phyloP scores from a whole-genome alignment of 2,113 vertebrate species.

The Castor canadensis region DNA sequence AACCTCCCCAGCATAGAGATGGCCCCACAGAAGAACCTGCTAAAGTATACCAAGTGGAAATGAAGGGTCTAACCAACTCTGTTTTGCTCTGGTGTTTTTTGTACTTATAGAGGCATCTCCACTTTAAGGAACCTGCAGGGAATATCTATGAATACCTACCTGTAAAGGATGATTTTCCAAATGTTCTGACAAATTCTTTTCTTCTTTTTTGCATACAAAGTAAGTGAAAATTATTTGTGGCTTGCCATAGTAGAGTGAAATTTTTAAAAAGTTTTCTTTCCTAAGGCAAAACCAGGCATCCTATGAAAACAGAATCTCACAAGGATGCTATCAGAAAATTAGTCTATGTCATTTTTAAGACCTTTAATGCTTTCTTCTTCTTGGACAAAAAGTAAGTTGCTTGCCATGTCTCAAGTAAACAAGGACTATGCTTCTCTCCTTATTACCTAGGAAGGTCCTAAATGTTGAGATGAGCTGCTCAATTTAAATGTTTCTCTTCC shows the following conservation, averaged over 20 bases:
- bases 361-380: background rate
- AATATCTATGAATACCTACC: too few relatives aligned
- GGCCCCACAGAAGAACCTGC: background rate
- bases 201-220: background rate
- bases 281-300: background rate
- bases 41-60: background rate
- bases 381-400: background rate
- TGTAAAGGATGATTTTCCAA: background rate
- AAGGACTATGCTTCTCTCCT: background rate
- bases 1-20: too few relatives aligned
- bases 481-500: background rate
- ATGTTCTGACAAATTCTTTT: background rate
- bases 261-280: background rate
- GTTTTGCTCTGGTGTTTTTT: too few relatives aligned
- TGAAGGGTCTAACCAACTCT: background rate
- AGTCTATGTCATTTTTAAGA: background rate
- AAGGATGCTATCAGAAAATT: background rate
- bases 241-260: background rate
- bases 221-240: background rate
- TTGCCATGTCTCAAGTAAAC: background rate
- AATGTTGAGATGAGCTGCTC: background rate
- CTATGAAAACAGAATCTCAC: background rate
- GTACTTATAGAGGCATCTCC: fast-evolving
- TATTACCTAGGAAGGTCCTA: background rate
- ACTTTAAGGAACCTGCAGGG: too few relatives aligned